Evolutionary conservation across 2,113 vertebrate genomes (phyloP), one percentile per base, ranked within the genome.

Genomic region (Nanorana parkeri): DNA sequence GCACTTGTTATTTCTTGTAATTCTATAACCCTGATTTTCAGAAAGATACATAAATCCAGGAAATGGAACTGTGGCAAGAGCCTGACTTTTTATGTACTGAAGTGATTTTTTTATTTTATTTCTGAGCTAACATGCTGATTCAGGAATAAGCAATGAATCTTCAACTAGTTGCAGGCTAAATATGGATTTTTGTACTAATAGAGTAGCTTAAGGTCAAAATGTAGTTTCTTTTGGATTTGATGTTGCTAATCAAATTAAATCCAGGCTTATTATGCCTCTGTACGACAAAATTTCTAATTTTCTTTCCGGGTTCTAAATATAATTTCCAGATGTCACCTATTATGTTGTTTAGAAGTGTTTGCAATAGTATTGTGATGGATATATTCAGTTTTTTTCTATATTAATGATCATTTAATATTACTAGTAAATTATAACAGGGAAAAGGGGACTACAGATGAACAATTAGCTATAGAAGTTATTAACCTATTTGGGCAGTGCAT

Each of bases 101-200:
- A 77, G 74, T 77, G 60, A 76, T 76, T 77, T 77, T 29, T 75
- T 75, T 77, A 65, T 66, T 61, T 75, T 77, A 65, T 77, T 63
- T 63, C 74, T 51, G 36, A 64, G 58, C 74, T 26, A 64, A 77
- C 74, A 77, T 77, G 74, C 74, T 77, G 74, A 77, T 65, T 77
- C 74, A 77, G 60, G 58, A 65, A 65, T 77, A 65, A 77, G 74
- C 60, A 65, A 77, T 77, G 74, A 77, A 77, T 77, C 74, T 65
- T 51, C 74, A 64, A 52, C 74, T 77, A 52, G 74, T 77, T 77
- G 74, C 36, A 77, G 58, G 74, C 74, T 77, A 77, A 77, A 77
- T 77, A 77, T 77, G 60, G 74, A 77, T 77, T 77, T 77, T 52
- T 77, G 58, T n/a, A 77, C 60, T 64, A 64, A 77, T 65, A 75